phyloP scores from a whole-genome alignment of 2,888 invertebrate genomes.

The Eupithecia exiguata region DNA sequence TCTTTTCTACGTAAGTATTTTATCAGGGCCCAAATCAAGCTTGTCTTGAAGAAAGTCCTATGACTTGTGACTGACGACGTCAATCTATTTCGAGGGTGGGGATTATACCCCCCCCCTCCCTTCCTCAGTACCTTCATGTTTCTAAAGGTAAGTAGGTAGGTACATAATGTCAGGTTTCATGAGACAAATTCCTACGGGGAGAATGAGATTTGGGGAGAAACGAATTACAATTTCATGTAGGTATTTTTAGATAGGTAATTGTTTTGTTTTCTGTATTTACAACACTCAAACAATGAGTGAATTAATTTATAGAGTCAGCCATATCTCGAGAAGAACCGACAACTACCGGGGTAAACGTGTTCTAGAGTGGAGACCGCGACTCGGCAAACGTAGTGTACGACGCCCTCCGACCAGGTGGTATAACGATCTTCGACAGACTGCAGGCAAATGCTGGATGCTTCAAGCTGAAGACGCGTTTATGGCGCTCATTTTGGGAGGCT shows the following conservation, averaged over 20 bases:
- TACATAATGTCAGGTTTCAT: background rate
- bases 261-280: background rate
- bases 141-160: background rate
- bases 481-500: too few relatives aligned
- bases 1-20: too few relatives aligned
- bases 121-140: background rate
- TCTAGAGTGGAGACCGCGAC: too few relatives aligned
- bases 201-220: background rate
- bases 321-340: too few relatives aligned
- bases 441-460: too few relatives aligned
- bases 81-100: slow-evolving; percentile 4
- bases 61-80: background rate
- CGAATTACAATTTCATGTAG: background rate
- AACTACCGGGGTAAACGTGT: too few relatives aligned
- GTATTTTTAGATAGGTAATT: background rate
- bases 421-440: too few relatives aligned
- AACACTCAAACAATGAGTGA: too few relatives aligned
- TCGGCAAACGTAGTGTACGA: too few relatives aligned
- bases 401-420: too few relatives aligned
- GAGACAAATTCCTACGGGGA: background rate
- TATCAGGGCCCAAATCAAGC: background rate
- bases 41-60: background rate
- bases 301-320: too few relatives aligned
- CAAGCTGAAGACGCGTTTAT: too few relatives aligned
- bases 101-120: background rate